Conservation (phyloP, 2,888 invertebrate genomes). For the Glyphotaelius pellucidus region DNA sequence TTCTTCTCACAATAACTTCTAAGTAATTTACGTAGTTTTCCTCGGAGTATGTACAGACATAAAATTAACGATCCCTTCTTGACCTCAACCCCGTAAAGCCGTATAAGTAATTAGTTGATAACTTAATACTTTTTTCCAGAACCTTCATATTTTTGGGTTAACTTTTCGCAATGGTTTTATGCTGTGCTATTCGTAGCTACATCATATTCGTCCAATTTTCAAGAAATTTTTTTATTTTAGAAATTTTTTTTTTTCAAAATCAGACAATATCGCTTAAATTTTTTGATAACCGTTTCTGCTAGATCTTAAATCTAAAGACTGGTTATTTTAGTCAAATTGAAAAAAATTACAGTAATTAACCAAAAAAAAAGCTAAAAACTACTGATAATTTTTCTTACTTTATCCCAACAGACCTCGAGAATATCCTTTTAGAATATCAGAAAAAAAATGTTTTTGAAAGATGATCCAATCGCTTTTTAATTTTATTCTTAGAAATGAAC, state of each 20-base stretch:
- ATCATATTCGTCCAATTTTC: background rate
- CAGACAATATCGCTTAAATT: background rate
- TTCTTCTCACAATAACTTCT: background rate
- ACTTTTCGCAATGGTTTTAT: background rate
- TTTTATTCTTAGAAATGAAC: too few relatives aligned
- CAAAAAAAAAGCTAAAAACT: too few relatives aligned
- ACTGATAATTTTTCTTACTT: background rate
- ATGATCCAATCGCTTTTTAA: too few relatives aligned
- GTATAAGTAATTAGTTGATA: conserved; percentile 28
- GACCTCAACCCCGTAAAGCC: conserved; percentile 33
- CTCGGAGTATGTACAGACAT: background rate
- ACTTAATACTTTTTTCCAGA: conserved; percentile 6
- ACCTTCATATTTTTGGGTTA: background rate
- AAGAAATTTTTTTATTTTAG: background rate
- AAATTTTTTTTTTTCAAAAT: background rate
- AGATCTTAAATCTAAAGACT: too few relatives aligned
- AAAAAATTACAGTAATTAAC: too few relatives aligned
- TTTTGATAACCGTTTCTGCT: too few relatives aligned
- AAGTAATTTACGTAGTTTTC: background rate
- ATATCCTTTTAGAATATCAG: too few relatives aligned
- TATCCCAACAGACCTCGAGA: too few relatives aligned
- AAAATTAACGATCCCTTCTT: conserved; percentile 31
- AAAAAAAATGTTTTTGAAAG: too few relatives aligned
- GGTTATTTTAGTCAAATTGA: too few relatives aligned
- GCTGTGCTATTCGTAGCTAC: background rate